These are phyloP conservation scores for Hoplostethus atlanticus DNA, from an alignment of 2,797 vertebrate genomes.

Conservation along the genomic window DNA sequence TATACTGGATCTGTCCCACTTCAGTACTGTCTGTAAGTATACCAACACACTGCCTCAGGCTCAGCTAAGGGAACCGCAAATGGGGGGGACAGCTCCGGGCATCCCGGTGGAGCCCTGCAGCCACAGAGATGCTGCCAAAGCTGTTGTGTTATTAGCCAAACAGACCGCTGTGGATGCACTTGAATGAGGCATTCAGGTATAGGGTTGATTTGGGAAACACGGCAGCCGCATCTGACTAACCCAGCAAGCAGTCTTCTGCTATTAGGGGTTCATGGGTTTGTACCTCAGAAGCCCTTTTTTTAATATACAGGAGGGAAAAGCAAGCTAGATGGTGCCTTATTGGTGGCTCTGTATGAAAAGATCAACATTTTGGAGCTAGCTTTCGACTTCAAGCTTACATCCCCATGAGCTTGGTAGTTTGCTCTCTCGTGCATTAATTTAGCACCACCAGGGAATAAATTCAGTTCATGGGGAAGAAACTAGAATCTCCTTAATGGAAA, in stretches of 20 bases:
- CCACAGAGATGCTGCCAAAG: constrained; percentile 24
- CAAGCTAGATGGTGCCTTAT: background rate
- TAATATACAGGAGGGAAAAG: background rate
- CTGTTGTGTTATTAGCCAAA: constrained; percentile 6
- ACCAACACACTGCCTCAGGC: constrained; percentile 63
- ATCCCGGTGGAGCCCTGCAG: constrained; percentile 41
- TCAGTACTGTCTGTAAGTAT: constrained; percentile 90
- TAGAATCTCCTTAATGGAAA: constrained; percentile 16
- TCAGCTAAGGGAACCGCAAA: constrained; percentile 38
- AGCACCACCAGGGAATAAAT: background rate
- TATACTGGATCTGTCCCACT: constrained; percentile 87
- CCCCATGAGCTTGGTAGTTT: too few relatives aligned
- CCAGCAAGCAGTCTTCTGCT: constrained; percentile 1
- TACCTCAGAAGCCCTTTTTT: background rate
- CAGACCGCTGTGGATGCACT: constrained; percentile 18
- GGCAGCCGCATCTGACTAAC: background rate
- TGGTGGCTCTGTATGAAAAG: background rate
- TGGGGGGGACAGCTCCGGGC: constrained; percentile 31
- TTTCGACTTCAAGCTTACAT: too few relatives aligned
- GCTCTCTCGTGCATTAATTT: too few relatives aligned
- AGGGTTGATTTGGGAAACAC: background rate
- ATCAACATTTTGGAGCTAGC: background rate
- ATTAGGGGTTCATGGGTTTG: background rate
- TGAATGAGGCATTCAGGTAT: background rate
- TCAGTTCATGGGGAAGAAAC: background rate